phyloP scores from a whole-genome alignment of 2,113 vertebrate species.

The Erythrolamprus reginae region DNA sequence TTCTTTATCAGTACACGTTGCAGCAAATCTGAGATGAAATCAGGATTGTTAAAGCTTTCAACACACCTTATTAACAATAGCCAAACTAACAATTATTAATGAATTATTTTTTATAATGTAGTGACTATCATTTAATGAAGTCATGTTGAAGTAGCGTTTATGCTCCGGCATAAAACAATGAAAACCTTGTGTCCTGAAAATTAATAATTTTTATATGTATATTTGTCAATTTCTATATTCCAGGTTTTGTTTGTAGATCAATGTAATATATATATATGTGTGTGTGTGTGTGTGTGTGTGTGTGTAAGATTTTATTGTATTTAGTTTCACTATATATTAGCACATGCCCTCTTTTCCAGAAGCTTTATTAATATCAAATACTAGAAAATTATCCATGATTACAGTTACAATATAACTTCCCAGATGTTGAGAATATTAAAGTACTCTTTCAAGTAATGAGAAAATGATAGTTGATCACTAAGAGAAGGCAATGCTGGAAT shows the following conservation, averaged over 20 bases:
- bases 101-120: constrained; percentile 17
- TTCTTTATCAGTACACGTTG: not conserved
- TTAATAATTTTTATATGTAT: constrained; percentile 39
- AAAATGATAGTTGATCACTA: not conserved
- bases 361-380: not conserved
- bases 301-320: not conserved
- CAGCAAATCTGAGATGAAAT: not conserved
- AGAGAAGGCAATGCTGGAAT: not conserved
- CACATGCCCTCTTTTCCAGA: not conserved
- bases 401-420: not conserved
- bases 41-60: not conserved
- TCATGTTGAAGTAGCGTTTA: constrained; percentile 52
- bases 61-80: not conserved
- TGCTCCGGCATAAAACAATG: constrained; percentile 43
- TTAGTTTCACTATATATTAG: not conserved
- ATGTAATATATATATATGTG: not conserved
- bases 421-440: not conserved
- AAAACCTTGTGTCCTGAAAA: constrained; percentile 53
- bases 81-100: constrained; percentile 6
- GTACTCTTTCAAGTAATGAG: not conserved
- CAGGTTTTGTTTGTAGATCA: constrained; percentile 19
- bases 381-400: not conserved
- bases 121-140: constrained; percentile 17
- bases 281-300: too few relatives aligned
- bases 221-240: constrained; percentile 28